phyloP scores from a whole-genome alignment of 2,888 invertebrate genomes.

The Lycophotia porphyrea region DNA sequence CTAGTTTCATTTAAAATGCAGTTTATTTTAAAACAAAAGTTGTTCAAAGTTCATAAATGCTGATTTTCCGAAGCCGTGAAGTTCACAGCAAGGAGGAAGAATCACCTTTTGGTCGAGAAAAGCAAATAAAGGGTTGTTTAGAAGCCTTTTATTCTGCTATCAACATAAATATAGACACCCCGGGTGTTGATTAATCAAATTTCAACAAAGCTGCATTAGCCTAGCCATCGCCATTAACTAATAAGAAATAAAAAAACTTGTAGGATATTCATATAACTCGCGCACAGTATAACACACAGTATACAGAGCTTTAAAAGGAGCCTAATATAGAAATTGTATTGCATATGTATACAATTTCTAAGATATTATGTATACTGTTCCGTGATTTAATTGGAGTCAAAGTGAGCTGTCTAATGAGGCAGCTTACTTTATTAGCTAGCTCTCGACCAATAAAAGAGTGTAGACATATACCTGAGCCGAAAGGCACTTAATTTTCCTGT shows the following conservation, averaged over 20 bases:
- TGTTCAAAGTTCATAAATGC: background rate
- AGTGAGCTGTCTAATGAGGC: conserved; percentile 2
- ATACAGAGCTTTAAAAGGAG: background rate
- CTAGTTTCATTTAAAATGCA: background rate
- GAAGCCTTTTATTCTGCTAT: background rate
- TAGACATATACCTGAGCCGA: background rate
- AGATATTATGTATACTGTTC: background rate
- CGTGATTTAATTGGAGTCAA: background rate
- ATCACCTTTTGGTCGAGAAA: background rate
- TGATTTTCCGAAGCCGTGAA: conserved; percentile 7
- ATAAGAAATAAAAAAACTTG: too few relatives aligned
- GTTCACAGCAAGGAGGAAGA: too few relatives aligned
- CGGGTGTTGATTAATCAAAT: background rate
- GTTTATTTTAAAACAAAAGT: conserved; percentile 13
- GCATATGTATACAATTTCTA: too few relatives aligned
- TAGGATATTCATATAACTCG: background rate
- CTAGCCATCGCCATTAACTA: too few relatives aligned
- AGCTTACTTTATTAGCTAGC: background rate
- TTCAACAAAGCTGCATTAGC: too few relatives aligned
- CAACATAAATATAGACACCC: background rate
- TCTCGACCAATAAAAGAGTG: background rate
- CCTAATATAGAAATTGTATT: too few relatives aligned
- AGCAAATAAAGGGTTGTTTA: background rate
- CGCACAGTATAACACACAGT: background rate
- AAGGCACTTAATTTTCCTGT: background rate